Conservation (phyloP, 2,797 vertebrate species). For the Clarias fuscus region DNA sequence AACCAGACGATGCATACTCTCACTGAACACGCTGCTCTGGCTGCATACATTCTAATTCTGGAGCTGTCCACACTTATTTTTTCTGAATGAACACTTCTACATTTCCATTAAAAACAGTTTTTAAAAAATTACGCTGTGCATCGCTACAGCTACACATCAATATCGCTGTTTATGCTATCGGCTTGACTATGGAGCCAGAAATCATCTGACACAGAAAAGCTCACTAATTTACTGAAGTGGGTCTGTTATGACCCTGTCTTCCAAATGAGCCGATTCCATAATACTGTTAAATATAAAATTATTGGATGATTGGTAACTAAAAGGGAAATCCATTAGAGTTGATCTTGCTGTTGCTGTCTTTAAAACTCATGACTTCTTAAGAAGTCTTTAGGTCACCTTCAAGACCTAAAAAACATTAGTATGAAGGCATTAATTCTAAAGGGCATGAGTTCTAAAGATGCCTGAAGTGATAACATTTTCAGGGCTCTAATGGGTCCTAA, state of each 20-base stretch:
- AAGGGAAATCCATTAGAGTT: neutral
- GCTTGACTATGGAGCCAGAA: slow-evolving; percentile 16
- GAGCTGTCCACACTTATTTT: slow-evolving; percentile 49
- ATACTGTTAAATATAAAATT: neutral
- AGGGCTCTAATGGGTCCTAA: too few relatives aligned
- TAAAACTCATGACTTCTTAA: too few relatives aligned
- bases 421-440: too few relatives aligned
- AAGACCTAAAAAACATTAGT: too few relatives aligned
- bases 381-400: too few relatives aligned
- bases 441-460: too few relatives aligned
- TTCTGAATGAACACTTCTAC: slow-evolving; percentile 43
- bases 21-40: slow-evolving; percentile 26
- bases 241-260: neutral
- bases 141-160: slow-evolving; percentile 17
- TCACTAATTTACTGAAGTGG: slow-evolving; percentile 35
- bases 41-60: slow-evolving; percentile 47
- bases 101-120: slow-evolving; percentile 24
- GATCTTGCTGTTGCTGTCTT: neutral
- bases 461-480: too few relatives aligned
- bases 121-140: slow-evolving; percentile 20
- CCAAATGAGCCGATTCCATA: neutral
- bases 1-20: slow-evolving; percentile 13
- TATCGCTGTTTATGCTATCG: slow-evolving; percentile 21
- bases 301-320: neutral
- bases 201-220: slow-evolving; percentile 9